Conservation (phyloP, 2,888 invertebrate genomes). For the Pyrochroa serraticornis region DNA sequence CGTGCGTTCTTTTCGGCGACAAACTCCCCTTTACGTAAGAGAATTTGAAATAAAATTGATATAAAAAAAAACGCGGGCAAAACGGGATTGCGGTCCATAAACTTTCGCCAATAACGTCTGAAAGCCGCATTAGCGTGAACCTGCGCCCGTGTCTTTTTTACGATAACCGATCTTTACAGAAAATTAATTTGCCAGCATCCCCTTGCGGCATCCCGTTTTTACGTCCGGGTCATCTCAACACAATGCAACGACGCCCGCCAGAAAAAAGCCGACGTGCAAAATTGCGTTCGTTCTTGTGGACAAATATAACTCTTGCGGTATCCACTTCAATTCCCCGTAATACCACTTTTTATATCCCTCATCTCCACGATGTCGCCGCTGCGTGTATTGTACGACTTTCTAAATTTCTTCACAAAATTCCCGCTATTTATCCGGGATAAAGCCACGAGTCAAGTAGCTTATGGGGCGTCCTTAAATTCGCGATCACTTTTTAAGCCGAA, state of each 20-base stretch:
- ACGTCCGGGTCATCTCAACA: constrained; percentile 9
- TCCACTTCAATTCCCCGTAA: constrained; percentile 35
- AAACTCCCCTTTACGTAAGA: too few species aligned
- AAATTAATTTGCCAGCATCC: constrained; percentile 20
- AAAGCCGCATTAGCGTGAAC: constrained; percentile 12
- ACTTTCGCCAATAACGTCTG: neutral
- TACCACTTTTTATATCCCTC: constrained; percentile 33
- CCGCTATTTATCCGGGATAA: constrained; percentile 30
- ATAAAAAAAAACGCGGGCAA: constrained; percentile 5
- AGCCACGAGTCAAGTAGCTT: constrained; percentile 15
- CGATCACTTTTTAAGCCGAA: too few species aligned
- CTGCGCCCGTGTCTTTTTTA: constrained; percentile 10
- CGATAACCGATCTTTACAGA: constrained; percentile 24
- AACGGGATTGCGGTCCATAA: neutral
- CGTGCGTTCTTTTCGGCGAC: too few species aligned
- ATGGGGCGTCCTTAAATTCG: neutral
- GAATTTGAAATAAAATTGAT: constrained; percentile 10
- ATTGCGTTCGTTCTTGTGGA: constrained; percentile 35
- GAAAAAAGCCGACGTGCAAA: constrained; percentile 26
- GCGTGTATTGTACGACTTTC: constrained; percentile 27
- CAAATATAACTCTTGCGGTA: constrained; percentile 38
- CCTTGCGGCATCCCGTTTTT: constrained; percentile 9
- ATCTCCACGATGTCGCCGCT: constrained; percentile 23
- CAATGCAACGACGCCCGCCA: constrained; percentile 4
- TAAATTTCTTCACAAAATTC: constrained; percentile 33